Base-by-base conservation (phyloP, 2,113 vertebrate genomes). In the Callocephalon fimbriatum region DNA sequence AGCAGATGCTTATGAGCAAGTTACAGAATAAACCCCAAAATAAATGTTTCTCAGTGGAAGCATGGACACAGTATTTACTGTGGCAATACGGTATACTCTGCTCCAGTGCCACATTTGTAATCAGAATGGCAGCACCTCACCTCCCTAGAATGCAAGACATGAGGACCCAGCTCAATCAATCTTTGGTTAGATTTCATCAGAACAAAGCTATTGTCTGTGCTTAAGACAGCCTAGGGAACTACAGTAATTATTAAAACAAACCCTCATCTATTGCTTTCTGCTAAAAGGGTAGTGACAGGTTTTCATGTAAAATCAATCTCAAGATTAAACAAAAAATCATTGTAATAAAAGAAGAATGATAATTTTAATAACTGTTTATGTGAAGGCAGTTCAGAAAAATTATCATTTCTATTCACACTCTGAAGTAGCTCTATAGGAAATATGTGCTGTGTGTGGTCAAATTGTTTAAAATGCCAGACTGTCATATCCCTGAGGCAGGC, bases 131-230 rank as follows among this genome's bases (percentile, higher is more conserved):
- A 95, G 83, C 81, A 95, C 94, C 93, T 96, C 71, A 62, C 59
- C 88, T 93, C 90, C 92, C 93, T 97, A 96, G 97, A 98, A 96
- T 45, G 37, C 45, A 45, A 51, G 90, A 88, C 88, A 95, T 85
- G 97, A 98, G 97, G 97, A 68, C 89, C 84, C 88, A 92, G 54
- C 86, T 97, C 97, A 96, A 97, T 97, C 95, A 95, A 1, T 97
- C 90, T 96, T 96, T 89, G 68, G 71, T 92, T 95, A 62, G 94
- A 95, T 96, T 97, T 98, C 94, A 88, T 92, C 89, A 94, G 94
- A 75, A 84, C 42, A 61, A 32, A 23, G 12, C 31, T 80, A 10
- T 89, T 81, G n/a, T 50, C 76, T 77, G 26, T 71, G 23, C 48
- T 93, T 83, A 67, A 37, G 51, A 59, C 44, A 79, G 22, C 72